Evolutionary conservation across 1,140 invertebrate genomes (phyloP).

Genomic region (Drosophila kikkawai): DNA sequence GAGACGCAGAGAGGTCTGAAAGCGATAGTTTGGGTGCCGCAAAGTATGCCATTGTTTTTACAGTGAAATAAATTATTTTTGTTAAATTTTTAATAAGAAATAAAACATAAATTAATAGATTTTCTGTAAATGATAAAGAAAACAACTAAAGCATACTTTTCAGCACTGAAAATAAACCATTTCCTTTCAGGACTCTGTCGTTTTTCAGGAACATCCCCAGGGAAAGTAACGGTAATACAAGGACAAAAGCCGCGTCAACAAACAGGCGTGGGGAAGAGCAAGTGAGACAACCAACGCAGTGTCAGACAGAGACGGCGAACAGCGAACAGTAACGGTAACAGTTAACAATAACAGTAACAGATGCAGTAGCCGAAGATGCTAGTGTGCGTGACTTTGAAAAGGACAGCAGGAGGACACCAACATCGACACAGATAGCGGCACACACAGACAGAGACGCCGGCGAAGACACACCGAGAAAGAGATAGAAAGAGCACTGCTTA

Average conservation of each 20-base stretch:
- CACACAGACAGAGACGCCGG: slow-evolving; percentile 7
- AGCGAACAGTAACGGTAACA: slow-evolving; percentile 24
- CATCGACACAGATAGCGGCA: slow-evolving; percentile 22
- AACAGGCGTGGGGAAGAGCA: slow-evolving; percentile 23
- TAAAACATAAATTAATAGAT: too few relatives aligned
- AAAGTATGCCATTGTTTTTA: background rate
- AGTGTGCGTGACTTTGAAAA: slow-evolving; percentile 29
- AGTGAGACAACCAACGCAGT: slow-evolving; percentile 23
- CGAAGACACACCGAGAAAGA: slow-evolving; percentile 18
- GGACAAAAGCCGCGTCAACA: slow-evolving; percentile 49
- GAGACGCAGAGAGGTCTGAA: background rate
- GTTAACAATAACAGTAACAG: slow-evolving; percentile 27
- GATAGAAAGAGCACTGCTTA: slow-evolving; percentile 58
- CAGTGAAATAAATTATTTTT: too few relatives aligned
- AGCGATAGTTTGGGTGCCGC: background rate
- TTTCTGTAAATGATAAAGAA: background rate
- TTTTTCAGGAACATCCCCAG: slow-evolving; percentile 4
- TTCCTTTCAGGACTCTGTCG: background rate
- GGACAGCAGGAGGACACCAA: slow-evolving; percentile 35
- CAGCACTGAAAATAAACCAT: background rate
- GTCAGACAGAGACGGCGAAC: slow-evolving; percentile 35
- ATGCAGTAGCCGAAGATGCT: slow-evolving; percentile 39
- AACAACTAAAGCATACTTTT: background rate
- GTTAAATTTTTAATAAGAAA: too few relatives aligned
- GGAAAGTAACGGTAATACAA: slow-evolving; percentile 21